Evolutionary conservation across 1,140 invertebrate genomes (phyloP).

Genomic region (Pissodes strobi): DNA sequence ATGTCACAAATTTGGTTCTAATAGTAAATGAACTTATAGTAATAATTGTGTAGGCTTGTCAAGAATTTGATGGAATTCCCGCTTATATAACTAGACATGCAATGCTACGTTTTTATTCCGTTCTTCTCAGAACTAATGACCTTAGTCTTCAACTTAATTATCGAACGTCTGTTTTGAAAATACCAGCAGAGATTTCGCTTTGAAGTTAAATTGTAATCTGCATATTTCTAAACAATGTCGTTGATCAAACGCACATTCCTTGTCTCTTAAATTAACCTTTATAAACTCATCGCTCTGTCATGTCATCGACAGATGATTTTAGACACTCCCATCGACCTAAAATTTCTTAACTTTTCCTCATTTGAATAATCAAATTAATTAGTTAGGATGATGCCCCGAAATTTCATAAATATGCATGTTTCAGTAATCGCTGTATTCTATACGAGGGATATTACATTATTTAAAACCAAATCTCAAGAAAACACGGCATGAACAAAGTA

Average conservation of each 20-base stretch:
- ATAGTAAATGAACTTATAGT: too few relatives aligned
- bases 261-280: conserved; percentile 12
- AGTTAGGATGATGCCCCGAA: neutral
- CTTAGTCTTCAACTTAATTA: neutral
- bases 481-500: too few relatives aligned
- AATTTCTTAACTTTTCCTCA: neutral
- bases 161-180: neutral
- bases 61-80: too few relatives aligned
- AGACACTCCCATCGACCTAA: neutral
- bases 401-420: neutral
- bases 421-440: too few relatives aligned
- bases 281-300: conserved; percentile 2
- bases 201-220: conserved; percentile 9
- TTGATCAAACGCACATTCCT: conserved; percentile 7
- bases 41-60: too few relatives aligned
- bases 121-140: neutral
- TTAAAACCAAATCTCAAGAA: too few relatives aligned
- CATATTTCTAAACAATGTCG: conserved; percentile 3
- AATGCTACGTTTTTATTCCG: too few relatives aligned
- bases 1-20: too few relatives aligned
- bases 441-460: too few relatives aligned
- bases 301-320: neutral
- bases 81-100: too few relatives aligned
- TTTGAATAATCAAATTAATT: neutral
- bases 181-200: neutral